Percentiles rank a stretch among this genome's conserved stretches.
phyloP scores from a whole-genome alignment of 2,797 vertebrate genomes.

The Lutjanus argentimaculatus region DNA sequence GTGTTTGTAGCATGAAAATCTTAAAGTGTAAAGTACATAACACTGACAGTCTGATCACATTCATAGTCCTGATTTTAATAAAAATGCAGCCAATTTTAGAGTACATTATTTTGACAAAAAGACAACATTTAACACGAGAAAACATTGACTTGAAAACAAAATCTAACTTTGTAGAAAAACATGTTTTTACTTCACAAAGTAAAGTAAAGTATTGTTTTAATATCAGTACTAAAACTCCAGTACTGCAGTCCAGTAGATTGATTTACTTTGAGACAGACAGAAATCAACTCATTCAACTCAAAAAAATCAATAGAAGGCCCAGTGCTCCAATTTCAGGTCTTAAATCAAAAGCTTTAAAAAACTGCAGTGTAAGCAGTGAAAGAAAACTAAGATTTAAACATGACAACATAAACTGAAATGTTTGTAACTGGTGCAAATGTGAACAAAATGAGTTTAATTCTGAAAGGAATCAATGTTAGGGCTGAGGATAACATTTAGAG shows the following conservation, averaged over 20 bases:
- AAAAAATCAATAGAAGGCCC: background rate
- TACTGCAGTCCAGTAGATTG: background rate
- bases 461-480: background rate
- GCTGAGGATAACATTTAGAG: background rate
- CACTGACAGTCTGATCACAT: background rate
- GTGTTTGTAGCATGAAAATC: background rate
- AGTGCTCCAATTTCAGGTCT: background rate
- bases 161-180: too few species aligned
- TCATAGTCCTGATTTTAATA: background rate
- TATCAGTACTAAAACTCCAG: background rate
- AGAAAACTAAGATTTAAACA: too few species aligned
- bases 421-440: too few species aligned
- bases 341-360: too few species aligned
- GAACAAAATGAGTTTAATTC: too few species aligned
- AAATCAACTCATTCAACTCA: background rate
- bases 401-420: too few species aligned
- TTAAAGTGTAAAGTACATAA: background rate
- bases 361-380: too few species aligned
- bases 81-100: background rate
- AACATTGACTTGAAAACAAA: background rate
- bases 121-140: background rate
- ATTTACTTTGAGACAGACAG: constrained; percentile 1
- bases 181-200: too few species aligned
- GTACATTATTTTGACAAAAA: background rate
- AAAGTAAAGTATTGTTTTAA: background rate